phyloP scores from a whole-genome alignment of 2,888 invertebrate genomes.

The Nemurella pictetii region DNA sequence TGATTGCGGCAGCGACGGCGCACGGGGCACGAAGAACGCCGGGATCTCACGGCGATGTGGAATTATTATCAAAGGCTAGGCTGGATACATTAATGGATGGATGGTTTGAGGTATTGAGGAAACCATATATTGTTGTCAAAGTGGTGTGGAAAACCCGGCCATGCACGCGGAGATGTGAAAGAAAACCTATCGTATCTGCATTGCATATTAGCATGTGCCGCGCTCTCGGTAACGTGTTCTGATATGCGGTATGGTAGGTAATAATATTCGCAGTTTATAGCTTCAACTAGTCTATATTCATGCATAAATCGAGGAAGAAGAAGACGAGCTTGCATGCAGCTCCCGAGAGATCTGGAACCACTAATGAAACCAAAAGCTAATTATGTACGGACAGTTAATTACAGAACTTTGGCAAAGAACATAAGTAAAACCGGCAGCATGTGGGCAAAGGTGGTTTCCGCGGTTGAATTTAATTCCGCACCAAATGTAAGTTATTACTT shows the following conservation, averaged over 20 bases:
- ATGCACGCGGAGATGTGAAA: background rate
- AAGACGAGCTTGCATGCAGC: background rate
- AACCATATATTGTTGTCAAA: slow-evolving; percentile 26
- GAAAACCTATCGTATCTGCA: background rate
- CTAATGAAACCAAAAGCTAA: slow-evolving; percentile 43
- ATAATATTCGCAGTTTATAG: background rate
- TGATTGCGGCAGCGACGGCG: slow-evolving; percentile 6
- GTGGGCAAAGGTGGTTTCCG: background rate
- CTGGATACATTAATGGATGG: slow-evolving; percentile 17
- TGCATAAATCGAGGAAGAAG: slow-evolving; percentile 19
- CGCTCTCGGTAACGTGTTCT: background rate
- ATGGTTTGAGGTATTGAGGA: slow-evolving; percentile 17
- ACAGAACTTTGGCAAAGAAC: slow-evolving; percentile 38
- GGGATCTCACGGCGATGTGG: background rate
- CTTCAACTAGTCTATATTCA: slow-evolving; percentile 13
- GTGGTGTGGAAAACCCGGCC: slow-evolving; percentile 4
- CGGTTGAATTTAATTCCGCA: background rate
- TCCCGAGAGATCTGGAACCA: slow-evolving; percentile 43
- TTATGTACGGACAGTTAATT: slow-evolving; percentile 43
- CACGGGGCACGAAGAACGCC: background rate
- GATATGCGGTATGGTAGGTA: background rate
- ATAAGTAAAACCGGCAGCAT: slow-evolving; percentile 28
- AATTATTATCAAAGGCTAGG: slow-evolving; percentile 15
- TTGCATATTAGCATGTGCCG: slow-evolving; percentile 12
- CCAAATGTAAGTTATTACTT: slow-evolving; percentile 12